phyloP scores from a whole-genome alignment of 2,888 invertebrate genomes.

The Catonia carolina region DNA sequence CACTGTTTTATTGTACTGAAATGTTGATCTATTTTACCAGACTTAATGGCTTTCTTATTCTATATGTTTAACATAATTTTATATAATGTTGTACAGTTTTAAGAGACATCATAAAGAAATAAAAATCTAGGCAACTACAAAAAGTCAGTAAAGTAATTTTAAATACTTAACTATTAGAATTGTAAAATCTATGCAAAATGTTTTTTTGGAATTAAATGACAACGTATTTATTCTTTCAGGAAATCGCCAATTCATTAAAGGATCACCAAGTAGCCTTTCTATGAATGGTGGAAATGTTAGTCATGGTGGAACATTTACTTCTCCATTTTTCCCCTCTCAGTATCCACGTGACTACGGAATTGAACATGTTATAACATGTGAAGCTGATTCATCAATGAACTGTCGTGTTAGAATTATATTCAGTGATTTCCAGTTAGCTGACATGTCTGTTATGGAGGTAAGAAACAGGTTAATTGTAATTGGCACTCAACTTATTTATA shows the following conservation, averaged over 20 bases:
- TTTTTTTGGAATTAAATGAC: too few relatives aligned
- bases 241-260: slow-evolving; percentile 50
- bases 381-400: slow-evolving; percentile 42
- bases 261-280: slow-evolving; percentile 42
- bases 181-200: too few relatives aligned
- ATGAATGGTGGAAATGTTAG: slow-evolving; percentile 40
- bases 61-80: too few relatives aligned
- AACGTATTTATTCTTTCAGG: slow-evolving; percentile 45
- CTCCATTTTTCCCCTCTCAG: slow-evolving; percentile 60
- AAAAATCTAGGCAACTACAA: too few relatives aligned
- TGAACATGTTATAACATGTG: slow-evolving; percentile 58
- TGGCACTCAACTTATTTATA: too few relatives aligned
- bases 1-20: too few relatives aligned
- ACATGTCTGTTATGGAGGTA: slow-evolving; percentile 60
- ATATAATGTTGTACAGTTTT: too few relatives aligned
- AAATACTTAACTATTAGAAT: too few relatives aligned
- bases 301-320: slow-evolving; percentile 50
- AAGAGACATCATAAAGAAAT: too few relatives aligned
- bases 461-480: not conserved
- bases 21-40: too few relatives aligned
- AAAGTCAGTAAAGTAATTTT: too few relatives aligned
- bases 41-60: too few relatives aligned
- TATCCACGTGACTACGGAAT: slow-evolving; percentile 60
- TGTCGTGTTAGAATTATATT: slow-evolving; percentile 58
- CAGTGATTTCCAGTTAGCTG: slow-evolving; percentile 59